Conservation (phyloP, 2,888 invertebrate genomes). For the Empis livida region DNA sequence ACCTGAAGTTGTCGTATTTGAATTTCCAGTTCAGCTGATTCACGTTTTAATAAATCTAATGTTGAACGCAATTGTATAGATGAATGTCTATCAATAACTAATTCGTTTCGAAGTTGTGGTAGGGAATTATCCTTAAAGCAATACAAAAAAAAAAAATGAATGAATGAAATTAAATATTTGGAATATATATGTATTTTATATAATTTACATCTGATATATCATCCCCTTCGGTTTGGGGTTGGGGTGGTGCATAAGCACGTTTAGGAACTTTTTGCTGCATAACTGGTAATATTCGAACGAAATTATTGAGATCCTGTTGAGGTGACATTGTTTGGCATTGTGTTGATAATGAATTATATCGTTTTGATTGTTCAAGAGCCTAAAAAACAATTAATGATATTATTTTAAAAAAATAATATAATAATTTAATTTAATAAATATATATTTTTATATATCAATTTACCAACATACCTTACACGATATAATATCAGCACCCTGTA, state of each 20-base stretch:
- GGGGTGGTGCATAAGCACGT: conserved; percentile 51
- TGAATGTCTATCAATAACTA: conserved; percentile 66
- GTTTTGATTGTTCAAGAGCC: conserved; percentile 69
- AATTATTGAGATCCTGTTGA: conserved; percentile 43
- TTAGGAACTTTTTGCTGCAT: conserved; percentile 35
- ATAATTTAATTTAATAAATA: no score
- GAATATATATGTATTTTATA: no score
- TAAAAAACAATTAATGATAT: conserved; percentile 30
- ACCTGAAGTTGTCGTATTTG: conserved; percentile 75
- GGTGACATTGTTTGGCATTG: conserved; percentile 63
- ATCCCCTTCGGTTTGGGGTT: conserved; percentile 42
- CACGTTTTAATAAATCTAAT: conserved; percentile 67
- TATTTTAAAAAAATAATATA: background rate
- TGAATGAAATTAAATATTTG: no score
- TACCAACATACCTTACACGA: conserved; percentile 57
- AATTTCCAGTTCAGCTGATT: conserved; percentile 68
- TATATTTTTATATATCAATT: no score
- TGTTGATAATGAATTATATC: conserved; percentile 67
- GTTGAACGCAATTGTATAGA: conserved; percentile 58
- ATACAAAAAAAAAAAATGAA: background rate
- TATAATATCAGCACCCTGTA: conserved; percentile 75
- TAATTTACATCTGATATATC: conserved; percentile 38
- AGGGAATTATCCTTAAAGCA: conserved; percentile 49
- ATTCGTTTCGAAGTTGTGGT: conserved; percentile 67
- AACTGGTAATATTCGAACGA: conserved; percentile 53